Base-by-base conservation (phyloP, 1,140 invertebrate genomes). In the Trichonephila inaurata region DNA sequence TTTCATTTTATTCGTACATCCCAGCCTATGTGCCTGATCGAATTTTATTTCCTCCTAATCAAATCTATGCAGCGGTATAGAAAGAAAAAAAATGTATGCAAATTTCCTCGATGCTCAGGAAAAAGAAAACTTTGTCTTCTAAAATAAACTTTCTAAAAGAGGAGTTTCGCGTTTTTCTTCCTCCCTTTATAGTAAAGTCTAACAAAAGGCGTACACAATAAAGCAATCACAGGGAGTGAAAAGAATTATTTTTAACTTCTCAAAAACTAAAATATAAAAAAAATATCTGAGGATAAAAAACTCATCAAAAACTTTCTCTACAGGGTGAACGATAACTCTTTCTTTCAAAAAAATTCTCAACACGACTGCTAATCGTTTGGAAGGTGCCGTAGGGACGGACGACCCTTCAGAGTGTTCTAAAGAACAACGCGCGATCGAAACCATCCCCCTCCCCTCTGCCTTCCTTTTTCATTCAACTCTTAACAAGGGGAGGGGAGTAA, bases 361-460 rank as follows among this genome's bases (percentile, higher is more conserved):
- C 24, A 6, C 7, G 33, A 77, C 16, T 7, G 12, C 72, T 77
- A 77, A 77, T 77, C 24, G 72, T 40, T 18, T 18, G 8, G 28
- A 77, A 77, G 72, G 72, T 77, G 72, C 72, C 72, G 33, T 6
- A 33, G 72, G 16, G 72, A 40, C 72, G 72, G 72, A 40, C 72
- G 72, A 40, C 72, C 72, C 28, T 77, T 77, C 18, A 77, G 28
- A 77, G 72, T 64, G 21, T 19, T 64, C 62, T 64, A 64, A 64
- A 64, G 21, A 64, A 18, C 5, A 64, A 19, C 51, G 51, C 7
- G 21, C 16, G 62, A 77, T 33, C 72, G 18, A 24, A 28, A 77
- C 40, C 28, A 28, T 33, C 28, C 28, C 16, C 28, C 69, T 1
- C 69, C 21, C 2, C 12, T 24, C 69, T 24, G 12, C 28, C 72